phyloP scores from a whole-genome alignment of 2,113 vertebrate genomes.

The Tichodroma muraria region DNA sequence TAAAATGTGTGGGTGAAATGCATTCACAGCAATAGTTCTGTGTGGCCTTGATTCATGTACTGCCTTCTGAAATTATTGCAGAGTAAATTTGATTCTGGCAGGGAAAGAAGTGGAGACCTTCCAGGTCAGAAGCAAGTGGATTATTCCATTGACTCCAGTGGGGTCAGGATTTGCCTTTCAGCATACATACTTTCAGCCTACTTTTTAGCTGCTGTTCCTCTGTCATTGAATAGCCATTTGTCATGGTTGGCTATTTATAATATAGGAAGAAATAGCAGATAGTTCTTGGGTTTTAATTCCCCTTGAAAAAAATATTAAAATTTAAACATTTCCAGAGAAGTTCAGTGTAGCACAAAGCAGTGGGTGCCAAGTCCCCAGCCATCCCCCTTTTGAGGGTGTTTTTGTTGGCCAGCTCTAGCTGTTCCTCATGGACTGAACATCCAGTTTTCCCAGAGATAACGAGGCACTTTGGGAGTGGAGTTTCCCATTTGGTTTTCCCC shows the following conservation, averaged over 20 bases:
- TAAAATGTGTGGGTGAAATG: background rate
- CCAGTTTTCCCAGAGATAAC: background rate
- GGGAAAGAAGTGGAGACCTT: background rate
- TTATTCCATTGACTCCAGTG: background rate
- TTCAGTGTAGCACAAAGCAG: background rate
- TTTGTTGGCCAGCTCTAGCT: background rate
- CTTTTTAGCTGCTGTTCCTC: background rate
- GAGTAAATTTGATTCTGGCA: background rate
- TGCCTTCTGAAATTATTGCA: background rate
- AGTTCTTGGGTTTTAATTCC: background rate
- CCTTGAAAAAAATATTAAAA: background rate
- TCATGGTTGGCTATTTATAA: background rate
- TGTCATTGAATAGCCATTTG: background rate
- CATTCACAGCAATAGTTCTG: background rate
- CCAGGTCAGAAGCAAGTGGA: background rate
- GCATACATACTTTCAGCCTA: background rate
- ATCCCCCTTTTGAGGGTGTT: background rate
- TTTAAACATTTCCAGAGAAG: background rate
- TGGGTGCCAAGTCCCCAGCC: background rate
- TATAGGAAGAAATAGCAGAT: background rate
- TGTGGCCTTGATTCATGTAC: background rate
- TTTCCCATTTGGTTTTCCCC: background rate
- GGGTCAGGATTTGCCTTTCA: background rate
- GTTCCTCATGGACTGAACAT: background rate
- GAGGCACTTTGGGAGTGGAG: rapidly evolving